phyloP scores from a whole-genome alignment of 2,888 invertebrate species.

The Xestia ashworthii region DNA sequence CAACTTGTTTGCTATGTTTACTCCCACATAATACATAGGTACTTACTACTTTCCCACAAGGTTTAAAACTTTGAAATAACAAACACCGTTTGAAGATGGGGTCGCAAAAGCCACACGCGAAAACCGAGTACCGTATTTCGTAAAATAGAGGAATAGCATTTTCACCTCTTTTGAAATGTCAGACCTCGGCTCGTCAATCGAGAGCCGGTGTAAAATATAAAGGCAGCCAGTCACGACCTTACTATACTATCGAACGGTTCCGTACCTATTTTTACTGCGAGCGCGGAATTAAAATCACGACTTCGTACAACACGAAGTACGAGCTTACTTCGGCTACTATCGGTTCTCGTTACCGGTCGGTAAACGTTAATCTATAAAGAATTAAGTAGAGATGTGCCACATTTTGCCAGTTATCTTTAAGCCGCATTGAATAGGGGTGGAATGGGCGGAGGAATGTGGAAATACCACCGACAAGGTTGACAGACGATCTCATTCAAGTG shows the following conservation, averaged over 20 bases:
- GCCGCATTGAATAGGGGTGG: too few species aligned
- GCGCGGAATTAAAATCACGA: conserved; percentile 72
- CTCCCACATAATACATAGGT: background rate
- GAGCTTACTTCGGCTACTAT: conserved; percentile 31
- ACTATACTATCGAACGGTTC: conserved; percentile 65
- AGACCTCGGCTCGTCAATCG: conserved; percentile 50
- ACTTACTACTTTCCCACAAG: background rate
- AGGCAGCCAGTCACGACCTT: conserved; percentile 66
- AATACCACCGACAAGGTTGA: background rate
- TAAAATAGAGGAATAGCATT: conserved; percentile 28
- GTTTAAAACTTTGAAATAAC: background rate
- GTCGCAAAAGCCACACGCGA: conserved; percentile 8
- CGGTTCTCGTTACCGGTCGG: conserved; percentile 30
- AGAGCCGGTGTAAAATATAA: conserved; percentile 48
- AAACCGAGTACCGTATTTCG: conserved; percentile 38
- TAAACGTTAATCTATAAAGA: background rate
- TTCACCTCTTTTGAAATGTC: conserved; percentile 56
- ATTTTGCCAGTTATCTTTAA: background rate
- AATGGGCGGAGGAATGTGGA: too few species aligned
- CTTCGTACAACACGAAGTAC: conserved; percentile 50
- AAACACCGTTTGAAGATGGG: conserved; percentile 2
- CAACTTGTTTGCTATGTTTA: background rate
- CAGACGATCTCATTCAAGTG: background rate
- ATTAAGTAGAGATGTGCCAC: too few species aligned
- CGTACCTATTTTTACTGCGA: conserved; percentile 68